These are phyloP conservation scores for Theretra japonica DNA, from an alignment of 2,888 invertebrate species.

Conservation along the genomic window DNA sequence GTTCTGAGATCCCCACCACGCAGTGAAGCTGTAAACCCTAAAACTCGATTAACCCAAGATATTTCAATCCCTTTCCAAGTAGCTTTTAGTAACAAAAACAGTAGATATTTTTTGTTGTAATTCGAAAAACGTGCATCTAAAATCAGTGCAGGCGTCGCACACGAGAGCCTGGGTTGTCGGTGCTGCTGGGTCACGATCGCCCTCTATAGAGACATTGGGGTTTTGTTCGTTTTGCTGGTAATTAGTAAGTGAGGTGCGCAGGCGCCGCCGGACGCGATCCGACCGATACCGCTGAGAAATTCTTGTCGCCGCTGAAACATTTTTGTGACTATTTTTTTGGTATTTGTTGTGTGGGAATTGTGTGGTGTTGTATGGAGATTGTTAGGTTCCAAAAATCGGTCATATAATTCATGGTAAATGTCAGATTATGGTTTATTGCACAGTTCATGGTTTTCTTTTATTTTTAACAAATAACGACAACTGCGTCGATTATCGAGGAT, in stretches of 20 bases:
- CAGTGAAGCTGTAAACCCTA: neutral
- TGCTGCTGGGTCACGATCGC: conserved; percentile 48
- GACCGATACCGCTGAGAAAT: conserved; percentile 23
- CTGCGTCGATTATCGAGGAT: neutral
- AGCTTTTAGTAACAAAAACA: conserved; percentile 9
- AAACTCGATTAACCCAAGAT: neutral
- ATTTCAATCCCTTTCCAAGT: neutral
- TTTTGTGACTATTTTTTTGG: neutral
- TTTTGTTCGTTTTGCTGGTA: conserved; percentile 42
- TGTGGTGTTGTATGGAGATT: neutral
- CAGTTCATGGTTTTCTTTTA: too few species aligned
- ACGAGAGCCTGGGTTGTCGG: conserved; percentile 31
- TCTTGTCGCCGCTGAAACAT: conserved; percentile 19
- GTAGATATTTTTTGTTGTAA: conserved; percentile 16
- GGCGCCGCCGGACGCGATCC: conserved; percentile 44
- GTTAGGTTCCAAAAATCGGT: too few species aligned
- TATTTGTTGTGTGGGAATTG: neutral
- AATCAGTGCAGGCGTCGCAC: conserved; percentile 47
- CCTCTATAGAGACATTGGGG: conserved; percentile 42
- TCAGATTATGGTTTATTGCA: too few species aligned
- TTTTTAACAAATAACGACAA: too few species aligned
- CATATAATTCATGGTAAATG: too few species aligned
- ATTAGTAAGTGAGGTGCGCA: conserved; percentile 55
- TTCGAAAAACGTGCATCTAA: conserved; percentile 55
- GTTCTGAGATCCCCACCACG: neutral